phyloP scores from a whole-genome alignment of 1,140 invertebrate genomes.

The Brachionus rotundiformis region DNA sequence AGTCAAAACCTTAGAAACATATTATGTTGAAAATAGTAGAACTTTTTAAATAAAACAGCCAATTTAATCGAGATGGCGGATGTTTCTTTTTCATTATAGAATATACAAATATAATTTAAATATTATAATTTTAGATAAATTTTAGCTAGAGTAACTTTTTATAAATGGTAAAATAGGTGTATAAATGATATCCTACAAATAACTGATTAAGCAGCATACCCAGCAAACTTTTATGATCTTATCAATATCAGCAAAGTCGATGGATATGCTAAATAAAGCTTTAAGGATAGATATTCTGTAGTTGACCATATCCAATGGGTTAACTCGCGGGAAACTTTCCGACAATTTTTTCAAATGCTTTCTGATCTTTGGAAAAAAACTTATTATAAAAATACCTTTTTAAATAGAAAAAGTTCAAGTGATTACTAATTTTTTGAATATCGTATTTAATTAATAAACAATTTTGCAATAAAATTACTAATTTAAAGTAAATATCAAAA shows the following conservation, averaged over 20 bases:
- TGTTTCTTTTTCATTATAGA: neutral
- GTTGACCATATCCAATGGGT: neutral
- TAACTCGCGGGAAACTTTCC: slow-evolving; percentile 40
- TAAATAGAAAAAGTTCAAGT: too few relatives aligned
- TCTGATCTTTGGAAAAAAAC: too few relatives aligned
- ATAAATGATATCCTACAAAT: too few relatives aligned
- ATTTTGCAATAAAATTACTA: too few relatives aligned
- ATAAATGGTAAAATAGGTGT: neutral
- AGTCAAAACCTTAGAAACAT: neutral
- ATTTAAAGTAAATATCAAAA: too few relatives aligned
- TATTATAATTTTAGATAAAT: neutral
- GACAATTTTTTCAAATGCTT: too few relatives aligned
- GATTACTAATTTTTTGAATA: too few relatives aligned
- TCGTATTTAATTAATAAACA: too few relatives aligned
- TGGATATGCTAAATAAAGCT: neutral
- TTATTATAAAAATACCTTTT: neutral
- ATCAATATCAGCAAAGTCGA: neutral
- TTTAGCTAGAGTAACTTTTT: neutral
- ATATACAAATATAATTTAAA: neutral
- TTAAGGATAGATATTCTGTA: slow-evolving; percentile 12
- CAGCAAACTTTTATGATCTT: neutral
- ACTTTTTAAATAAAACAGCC: too few relatives aligned
- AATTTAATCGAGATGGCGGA: neutral
- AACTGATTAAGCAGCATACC: too few relatives aligned
- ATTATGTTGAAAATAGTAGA: neutral